A percentile compares a stretch with the other conserved stretches of the same genome.
Evolutionary conservation across 1,140 invertebrate genomes (phyloP).

Genomic region (Papilio helenus): DNA sequence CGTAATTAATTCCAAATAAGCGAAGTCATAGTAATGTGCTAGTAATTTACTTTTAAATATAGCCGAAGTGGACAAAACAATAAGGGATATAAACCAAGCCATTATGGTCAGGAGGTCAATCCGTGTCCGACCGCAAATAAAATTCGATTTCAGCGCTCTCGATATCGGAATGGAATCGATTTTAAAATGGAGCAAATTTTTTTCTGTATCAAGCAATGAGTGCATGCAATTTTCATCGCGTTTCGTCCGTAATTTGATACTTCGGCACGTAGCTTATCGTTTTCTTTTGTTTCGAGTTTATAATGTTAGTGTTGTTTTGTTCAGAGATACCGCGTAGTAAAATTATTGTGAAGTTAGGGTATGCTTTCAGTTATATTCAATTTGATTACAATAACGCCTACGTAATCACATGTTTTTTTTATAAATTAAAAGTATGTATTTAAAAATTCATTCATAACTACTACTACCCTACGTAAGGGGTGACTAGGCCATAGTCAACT

Average conservation of each 20-base stretch:
- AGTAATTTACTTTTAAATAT: slow-evolving; percentile 38
- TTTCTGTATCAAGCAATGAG: slow-evolving; percentile 25
- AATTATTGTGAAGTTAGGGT: neutral
- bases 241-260: slow-evolving; percentile 33
- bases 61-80: slow-evolving; percentile 30
- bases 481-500: too few species aligned
- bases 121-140: slow-evolving; percentile 45
- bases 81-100: slow-evolving; percentile 29
- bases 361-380: neutral
- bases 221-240: slow-evolving; percentile 31
- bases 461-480: too few species aligned
- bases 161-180: slow-evolving; percentile 40
- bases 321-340: neutral
- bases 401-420: neutral
- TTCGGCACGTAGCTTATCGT: slow-evolving; percentile 36
- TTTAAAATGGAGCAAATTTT: slow-evolving; percentile 34
- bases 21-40: slow-evolving; percentile 21
- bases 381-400: neutral
- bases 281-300: slow-evolving; percentile 34
- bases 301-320: slow-evolving; percentile 18
- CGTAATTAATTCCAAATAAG: slow-evolving; percentile 27
- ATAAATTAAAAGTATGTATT: neutral
- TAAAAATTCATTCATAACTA: too few species aligned
- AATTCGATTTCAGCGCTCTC: slow-evolving; percentile 46
- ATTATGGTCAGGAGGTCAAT: slow-evolving; percentile 45